Base-by-base conservation (phyloP, 2,113 vertebrate species). In the Eulemur rufifrons region DNA sequence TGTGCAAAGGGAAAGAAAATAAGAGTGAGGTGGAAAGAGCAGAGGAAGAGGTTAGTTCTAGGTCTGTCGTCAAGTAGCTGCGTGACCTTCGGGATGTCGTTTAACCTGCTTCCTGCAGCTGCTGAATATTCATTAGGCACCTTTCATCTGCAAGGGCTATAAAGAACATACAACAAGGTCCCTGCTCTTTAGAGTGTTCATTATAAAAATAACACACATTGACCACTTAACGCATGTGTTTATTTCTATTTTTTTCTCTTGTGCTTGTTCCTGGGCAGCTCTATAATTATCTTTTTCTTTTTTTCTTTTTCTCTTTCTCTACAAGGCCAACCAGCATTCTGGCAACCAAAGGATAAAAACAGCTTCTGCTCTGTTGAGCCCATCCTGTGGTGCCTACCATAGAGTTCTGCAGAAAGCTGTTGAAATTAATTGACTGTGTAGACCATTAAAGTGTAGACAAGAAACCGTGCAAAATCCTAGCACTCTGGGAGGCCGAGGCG, bases 101-200 rank as follows among this genome's bases (percentile, higher is more conserved):
- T 80, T 63, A 73, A 76, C 81, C 71, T 76, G 56, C 63, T 56
- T 52, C 32, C 45, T 1, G 37, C n/a, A 45, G 71, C 95, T 59
- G 27, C 59, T 89, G 90, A 96, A 94, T 94, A 95, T 93, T 91
- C 96, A 94, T n/a, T 4, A 52, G 37, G 93, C 20, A 90, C 88
- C 91, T 95, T 87, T 64, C 50, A 39, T 69, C 45, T 7, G 56
- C 9, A 3, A 50, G 69, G 61, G 52, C 87, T 50, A 7, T 9
- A 45, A 42, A 92, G 91, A 94, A 23, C 64, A 6, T 1, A 50
- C 74, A 64, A 14, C 84, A 32, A 73, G 96, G 87, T 89, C 52
- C 78, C 39, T 17, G 74, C 56, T 77, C 92, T 54, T 86, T 7
- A 37, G 52, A 88, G 34, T 42, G 86, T 50, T 95, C 80, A 25